Evolutionary conservation across 1,140 invertebrate species (phyloP).

Genomic region (Polypedilum pembai): DNA sequence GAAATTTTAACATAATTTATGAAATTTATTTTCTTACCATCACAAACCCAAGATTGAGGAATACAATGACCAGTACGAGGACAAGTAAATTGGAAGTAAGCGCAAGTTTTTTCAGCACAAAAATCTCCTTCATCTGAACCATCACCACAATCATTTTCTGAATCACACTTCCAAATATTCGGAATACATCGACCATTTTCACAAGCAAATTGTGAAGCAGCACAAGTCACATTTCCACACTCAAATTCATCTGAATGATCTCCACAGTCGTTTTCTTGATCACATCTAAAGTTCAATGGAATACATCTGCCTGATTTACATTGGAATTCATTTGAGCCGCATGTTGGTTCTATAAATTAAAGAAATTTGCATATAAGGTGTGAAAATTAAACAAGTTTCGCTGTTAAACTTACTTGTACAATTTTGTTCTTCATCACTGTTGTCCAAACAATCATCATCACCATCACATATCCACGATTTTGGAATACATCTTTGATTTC

Average conservation of each 20-base stretch:
- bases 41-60: constrained; percentile 86
- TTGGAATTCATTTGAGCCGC: constrained; percentile 82
- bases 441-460: constrained; percentile 89
- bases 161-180: constrained; percentile 90
- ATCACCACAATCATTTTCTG: constrained; percentile 86
- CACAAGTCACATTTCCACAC: constrained; percentile 83
- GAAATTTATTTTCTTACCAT: constrained; percentile 46
- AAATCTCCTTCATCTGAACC: constrained; percentile 93
- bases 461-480: constrained; percentile 89
- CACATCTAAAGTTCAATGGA: constrained; percentile 79
- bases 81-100: constrained; percentile 91
- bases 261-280: constrained; percentile 84
- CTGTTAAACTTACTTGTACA: constrained; percentile 70
- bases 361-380: not conserved
- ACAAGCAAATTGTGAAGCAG: constrained; percentile 84
- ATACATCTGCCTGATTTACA: constrained; percentile 92
- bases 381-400: too few relatives aligned
- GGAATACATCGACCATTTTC: constrained; percentile 92
- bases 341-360: constrained; percentile 65
- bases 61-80: constrained; percentile 93
- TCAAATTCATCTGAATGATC: constrained; percentile 82
- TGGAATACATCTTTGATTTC: constrained; percentile 85
- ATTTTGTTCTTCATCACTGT: constrained; percentile 90
- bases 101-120: constrained; percentile 90
- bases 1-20: too few relatives aligned